Percentiles rank a stretch among this genome's conserved stretches.
phyloP scores from a whole-genome alignment of 2,113 vertebrate species.

The Seriola rivoliana region DNA sequence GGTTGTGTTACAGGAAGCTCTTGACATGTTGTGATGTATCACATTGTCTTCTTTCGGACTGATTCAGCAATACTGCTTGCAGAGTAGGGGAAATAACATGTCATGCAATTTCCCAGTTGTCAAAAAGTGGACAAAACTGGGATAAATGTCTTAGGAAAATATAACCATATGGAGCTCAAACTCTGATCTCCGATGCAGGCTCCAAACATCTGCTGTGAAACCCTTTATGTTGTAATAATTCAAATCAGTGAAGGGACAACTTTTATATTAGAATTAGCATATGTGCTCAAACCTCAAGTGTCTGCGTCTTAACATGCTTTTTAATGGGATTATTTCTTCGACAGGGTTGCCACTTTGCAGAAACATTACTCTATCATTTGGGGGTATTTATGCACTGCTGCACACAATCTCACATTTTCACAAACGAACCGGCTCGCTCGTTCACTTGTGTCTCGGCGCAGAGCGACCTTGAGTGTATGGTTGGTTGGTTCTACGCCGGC shows the following conservation, averaged over 20 bases:
- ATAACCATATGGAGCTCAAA: conserved; percentile 44
- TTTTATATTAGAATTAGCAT: conserved; percentile 21
- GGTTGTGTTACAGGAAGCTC: conserved; percentile 48
- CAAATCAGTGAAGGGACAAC: conserved; percentile 9
- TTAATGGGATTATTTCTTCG: conserved; percentile 25
- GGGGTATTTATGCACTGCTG: conserved; percentile 34
- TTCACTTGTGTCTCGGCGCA: conserved; percentile 10
- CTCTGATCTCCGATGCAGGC: conserved; percentile 37
- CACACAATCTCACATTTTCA: conserved; percentile 32
- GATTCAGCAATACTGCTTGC: conserved; percentile 41
- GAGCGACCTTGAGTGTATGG: conserved; percentile 59
- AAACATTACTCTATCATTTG: conserved; percentile 25
- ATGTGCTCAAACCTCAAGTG: conserved; percentile 12
- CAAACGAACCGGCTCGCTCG: conserved; percentile 8
- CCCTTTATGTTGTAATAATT: conserved; percentile 29
- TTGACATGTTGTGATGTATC: conserved; percentile 61
- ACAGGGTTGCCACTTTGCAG: neutral
- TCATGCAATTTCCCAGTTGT: conserved; percentile 58
- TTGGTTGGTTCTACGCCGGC: conserved; percentile 32
- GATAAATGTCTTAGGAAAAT: conserved; percentile 35
- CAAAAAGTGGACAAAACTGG: conserved; percentile 21
- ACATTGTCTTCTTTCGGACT: conserved; percentile 39
- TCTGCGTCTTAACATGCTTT: conserved; percentile 7
- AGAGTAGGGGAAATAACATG: conserved; percentile 40
- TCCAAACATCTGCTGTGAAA: conserved; percentile 51